Percentiles rank a stretch among this genome's conserved stretches.
Conservation (phyloP, 2,113 vertebrate genomes). For the Campylomormyrus tamandua region DNA sequence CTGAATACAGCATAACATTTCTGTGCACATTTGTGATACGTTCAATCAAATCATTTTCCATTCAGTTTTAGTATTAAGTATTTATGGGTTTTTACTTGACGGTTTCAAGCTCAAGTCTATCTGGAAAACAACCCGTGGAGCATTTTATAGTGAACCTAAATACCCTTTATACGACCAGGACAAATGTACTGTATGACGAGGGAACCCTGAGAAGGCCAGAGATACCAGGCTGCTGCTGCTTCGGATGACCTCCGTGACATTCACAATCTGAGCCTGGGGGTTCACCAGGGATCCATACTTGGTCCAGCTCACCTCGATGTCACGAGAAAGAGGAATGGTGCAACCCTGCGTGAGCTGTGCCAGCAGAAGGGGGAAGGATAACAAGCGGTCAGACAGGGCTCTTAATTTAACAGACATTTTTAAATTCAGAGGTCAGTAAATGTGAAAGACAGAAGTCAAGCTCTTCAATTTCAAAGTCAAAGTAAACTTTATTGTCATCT, state of each 20-base stretch:
- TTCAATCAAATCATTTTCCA: not conserved
- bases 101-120: not conserved
- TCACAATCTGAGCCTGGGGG: constrained; percentile 79
- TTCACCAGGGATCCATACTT: constrained; percentile 82
- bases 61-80: not conserved
- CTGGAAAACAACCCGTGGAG: not conserved
- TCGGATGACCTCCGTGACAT: constrained; percentile 58
- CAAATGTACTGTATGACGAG: not conserved
- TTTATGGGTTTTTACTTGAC: not conserved
- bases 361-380: constrained; percentile 1
- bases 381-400: not conserved
- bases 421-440: not conserved
- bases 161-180: not conserved
- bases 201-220: not conserved
- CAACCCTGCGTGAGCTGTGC: constrained; percentile 54
- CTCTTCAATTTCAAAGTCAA: not conserved
- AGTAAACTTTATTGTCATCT: no score
- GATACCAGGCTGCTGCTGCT: constrained; percentile 60
- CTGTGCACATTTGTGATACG: not conserved
- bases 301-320: constrained; percentile 80
- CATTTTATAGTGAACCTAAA: not conserved
- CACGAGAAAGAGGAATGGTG: constrained; percentile 71
- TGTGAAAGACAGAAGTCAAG: not conserved
- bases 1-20: not conserved
- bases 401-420: not conserved